Conservation (phyloP, 2,113 vertebrate species). For the Datnioides undecimradiatus region DNA sequence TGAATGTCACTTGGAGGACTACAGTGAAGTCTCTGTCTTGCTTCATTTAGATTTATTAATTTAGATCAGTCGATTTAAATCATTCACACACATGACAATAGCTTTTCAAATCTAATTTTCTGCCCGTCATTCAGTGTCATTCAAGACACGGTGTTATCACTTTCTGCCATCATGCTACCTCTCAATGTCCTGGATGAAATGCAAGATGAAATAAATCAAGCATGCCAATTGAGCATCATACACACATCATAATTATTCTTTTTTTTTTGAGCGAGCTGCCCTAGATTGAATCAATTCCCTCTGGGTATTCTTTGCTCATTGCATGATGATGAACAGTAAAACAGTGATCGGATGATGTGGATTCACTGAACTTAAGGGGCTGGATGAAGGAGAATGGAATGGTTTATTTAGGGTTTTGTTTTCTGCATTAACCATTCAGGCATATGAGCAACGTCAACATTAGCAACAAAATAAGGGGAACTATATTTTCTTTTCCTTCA, state of each 20-base stretch:
- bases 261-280: slow-evolving; percentile 20
- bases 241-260: neutral
- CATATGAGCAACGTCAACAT: neutral
- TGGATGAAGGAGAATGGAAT: slow-evolving; percentile 1
- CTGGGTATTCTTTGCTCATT: slow-evolving; percentile 34
- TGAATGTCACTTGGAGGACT: neutral
- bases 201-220: slow-evolving; percentile 21
- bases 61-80: neutral
- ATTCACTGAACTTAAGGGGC: slow-evolving; percentile 31
- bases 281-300: slow-evolving; percentile 47
- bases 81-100: neutral
- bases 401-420: slow-evolving; percentile 10
- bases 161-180: neutral
- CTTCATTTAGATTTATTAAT: neutral
- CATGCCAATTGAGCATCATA: neutral
- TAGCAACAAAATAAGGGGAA: neutral
- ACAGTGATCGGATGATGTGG: slow-evolving; percentile 7
- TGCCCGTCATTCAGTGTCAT: slow-evolving; percentile 1
- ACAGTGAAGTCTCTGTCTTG: too few species aligned
- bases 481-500: neutral
- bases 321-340: slow-evolving; percentile 35
- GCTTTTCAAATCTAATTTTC: slow-evolving; percentile 8
- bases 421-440: slow-evolving; percentile 10
- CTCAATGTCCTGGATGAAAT: neutral
- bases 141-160: neutral